Conservation (phyloP, 2,888 invertebrate genomes). For the Acrocyrtus sp. region DNA sequence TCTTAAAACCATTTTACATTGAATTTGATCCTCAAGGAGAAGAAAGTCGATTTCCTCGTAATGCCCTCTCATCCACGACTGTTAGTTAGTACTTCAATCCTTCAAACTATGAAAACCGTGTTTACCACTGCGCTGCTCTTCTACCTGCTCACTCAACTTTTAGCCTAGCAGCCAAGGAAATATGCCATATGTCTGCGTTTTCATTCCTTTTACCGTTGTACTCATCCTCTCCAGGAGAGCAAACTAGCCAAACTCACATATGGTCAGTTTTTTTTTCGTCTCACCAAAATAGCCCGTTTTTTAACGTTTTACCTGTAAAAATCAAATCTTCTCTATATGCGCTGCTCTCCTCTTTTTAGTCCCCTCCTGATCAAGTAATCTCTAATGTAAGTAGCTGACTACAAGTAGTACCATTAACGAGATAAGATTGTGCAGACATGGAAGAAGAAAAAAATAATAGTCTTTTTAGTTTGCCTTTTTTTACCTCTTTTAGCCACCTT, state of each 20-base stretch:
- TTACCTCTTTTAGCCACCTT: too few species aligned
- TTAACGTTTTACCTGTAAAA: slow-evolving; percentile 6
- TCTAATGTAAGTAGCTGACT: slow-evolving; percentile 18
- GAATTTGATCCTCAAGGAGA: too few species aligned
- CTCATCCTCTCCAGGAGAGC: too few species aligned
- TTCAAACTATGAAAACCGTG: neutral
- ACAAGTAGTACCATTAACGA: slow-evolving; percentile 41
- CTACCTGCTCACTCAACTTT: too few species aligned
- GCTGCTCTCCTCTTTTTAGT: neutral
- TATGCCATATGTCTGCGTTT: neutral
- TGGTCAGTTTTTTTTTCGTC: neutral
- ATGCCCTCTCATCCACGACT: too few species aligned
- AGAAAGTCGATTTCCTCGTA: too few species aligned
- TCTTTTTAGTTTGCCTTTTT: too few species aligned
- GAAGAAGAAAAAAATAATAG: neutral
- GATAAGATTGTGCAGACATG: slow-evolving; percentile 28
- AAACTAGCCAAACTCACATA: too few species aligned
- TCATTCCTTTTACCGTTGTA: neutral
- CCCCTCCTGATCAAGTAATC: slow-evolving; percentile 27
- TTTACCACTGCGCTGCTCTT: neutral
- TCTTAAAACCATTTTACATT: slow-evolving; percentile 37
- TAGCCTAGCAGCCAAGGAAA: neutral
- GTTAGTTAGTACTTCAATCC: too few species aligned
- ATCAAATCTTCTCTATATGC: neutral
- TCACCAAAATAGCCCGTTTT: neutral